Base-by-base conservation (phyloP, 1,140 invertebrate genomes). In the Amphibalanus amphitrite region DNA sequence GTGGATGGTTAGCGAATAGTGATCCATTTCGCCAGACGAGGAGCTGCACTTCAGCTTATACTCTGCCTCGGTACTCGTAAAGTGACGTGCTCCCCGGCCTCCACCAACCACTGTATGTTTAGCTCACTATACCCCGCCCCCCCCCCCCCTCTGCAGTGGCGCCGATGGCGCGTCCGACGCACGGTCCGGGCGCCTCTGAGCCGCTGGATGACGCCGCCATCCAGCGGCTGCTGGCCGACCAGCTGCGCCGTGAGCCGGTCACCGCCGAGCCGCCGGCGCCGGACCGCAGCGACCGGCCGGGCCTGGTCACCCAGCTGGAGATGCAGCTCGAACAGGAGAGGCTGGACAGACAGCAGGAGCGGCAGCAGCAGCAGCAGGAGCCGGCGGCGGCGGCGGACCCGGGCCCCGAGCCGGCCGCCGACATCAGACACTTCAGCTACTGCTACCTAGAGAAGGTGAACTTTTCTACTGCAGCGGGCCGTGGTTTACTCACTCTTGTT, bases 371-470 rank as follows among this genome's bases (percentile, higher is more conserved):
- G 69, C 25, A 0, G 29, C 28, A 29, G 28, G 29, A n/a, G 26
- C 71, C 68, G 23, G 28, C 4, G 47, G 70, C 47, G 67, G 71
- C 28, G 28, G 29, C 64, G 40, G 69, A 28, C 69, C 69, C 30
- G n/a, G 70, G 47, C 67, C 69, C 77, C 29, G 79, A 28, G 28
- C 71, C 40, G 70, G 72, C 69, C 38, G 79, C 79, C 26, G 69
- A 70, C n/a, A 74, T 82, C 29, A 78, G 78, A 3, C 79, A 81
- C 73, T 79, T 79, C 72, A 73, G 73, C 8, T 84, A 83, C 74
- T 29, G 69, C 0, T 74, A 82, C 47, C 75, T 85, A n/a, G 76
- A 81, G 76, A 71, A 74, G 38, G 29, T 29, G n/a, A n/a, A n/a
- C n/a, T n/a, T n/a, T n/a, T n/a, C n/a, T n/a, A n/a, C n/a, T n/a